These are phyloP conservation scores for Meles meles DNA, from an alignment of 2,113 vertebrate species.

Conservation along the genomic window DNA sequence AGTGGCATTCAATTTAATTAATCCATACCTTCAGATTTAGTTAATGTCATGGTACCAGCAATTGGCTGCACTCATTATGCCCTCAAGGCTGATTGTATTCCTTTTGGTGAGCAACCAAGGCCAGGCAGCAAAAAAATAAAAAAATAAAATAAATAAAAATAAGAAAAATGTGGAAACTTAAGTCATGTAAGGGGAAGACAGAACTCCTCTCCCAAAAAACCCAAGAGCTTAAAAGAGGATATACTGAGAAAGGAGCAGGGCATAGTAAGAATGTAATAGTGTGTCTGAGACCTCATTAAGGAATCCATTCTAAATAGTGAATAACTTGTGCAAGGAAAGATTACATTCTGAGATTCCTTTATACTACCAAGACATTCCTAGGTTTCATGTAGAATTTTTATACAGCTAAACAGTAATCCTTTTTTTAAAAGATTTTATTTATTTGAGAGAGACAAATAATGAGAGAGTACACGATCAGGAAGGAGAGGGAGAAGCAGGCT, in stretches of 20 bases:
- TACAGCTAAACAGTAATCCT: neutral
- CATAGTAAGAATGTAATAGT: neutral
- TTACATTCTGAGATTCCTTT: neutral
- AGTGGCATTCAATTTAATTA: neutral
- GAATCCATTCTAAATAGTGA: neutral
- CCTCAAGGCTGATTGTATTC: neutral
- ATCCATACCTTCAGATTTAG: neutral
- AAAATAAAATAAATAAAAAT: too few relatives aligned
- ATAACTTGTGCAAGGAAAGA: neutral
- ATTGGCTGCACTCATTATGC: neutral
- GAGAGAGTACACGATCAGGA: neutral
- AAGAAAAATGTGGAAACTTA: neutral
- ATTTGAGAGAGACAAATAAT: neutral
- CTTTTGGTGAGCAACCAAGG: neutral
- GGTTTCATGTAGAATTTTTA: neutral
- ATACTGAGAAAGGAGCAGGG: neutral
- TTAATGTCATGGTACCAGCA: neutral
- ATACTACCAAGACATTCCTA: neutral
- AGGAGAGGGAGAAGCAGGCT: neutral
- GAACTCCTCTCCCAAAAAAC: neutral
- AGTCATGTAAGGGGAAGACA: neutral
- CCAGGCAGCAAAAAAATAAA: neutral
- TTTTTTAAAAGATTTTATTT: neutral
- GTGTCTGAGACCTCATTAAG: neutral
- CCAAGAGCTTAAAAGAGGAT: neutral